These are phyloP conservation scores for Neogale vison DNA, from an alignment of 2,113 vertebrate species.

Conservation along the genomic window DNA sequence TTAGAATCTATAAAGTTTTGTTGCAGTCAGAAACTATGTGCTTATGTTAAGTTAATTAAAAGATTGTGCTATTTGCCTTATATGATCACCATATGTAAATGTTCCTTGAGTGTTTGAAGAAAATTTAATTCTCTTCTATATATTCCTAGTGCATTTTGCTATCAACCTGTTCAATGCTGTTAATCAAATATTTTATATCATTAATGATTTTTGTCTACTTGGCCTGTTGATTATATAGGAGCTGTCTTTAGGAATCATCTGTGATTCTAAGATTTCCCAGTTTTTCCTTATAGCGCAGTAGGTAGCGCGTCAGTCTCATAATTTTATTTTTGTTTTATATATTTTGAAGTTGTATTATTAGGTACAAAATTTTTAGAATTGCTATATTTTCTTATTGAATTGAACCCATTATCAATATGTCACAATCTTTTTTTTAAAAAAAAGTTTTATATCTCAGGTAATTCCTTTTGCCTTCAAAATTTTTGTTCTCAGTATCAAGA, in stretches of 20 bases:
- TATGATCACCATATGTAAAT: neutral
- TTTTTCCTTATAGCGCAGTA: neutral
- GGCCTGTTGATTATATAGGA: neutral
- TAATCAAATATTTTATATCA: neutral
- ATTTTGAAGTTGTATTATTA: neutral
- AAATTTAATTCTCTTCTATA: neutral
- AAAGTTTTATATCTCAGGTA: neutral
- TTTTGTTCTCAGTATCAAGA: neutral
- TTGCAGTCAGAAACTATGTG: neutral
- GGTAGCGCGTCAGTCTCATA: too few species aligned
- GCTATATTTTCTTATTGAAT: neutral
- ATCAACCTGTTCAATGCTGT: neutral
- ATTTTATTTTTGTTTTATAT: neutral
- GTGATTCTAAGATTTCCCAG: neutral
- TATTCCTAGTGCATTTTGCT: neutral
- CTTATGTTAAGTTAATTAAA: neutral
- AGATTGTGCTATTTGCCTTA: neutral
- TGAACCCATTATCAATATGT: neutral
- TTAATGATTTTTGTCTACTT: neutral
- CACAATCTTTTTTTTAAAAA: neutral
- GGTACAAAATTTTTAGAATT: neutral
- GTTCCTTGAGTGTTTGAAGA: neutral
- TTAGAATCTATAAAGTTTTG: neutral
- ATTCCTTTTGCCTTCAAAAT: neutral
- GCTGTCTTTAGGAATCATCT: neutral